phyloP scores from a whole-genome alignment of 2,888 invertebrate species.

The Ptilodon capucinus region DNA sequence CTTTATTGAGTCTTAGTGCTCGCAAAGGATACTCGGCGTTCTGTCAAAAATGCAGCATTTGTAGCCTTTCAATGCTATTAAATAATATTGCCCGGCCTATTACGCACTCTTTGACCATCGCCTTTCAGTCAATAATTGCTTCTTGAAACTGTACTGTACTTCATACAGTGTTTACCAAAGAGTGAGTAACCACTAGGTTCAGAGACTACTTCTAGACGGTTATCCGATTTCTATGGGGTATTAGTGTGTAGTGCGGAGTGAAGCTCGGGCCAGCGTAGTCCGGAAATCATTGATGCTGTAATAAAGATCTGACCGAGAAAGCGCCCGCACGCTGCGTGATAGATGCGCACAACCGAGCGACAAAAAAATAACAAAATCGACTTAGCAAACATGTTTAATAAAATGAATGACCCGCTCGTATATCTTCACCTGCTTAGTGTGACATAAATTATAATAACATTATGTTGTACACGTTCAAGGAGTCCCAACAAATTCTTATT shows the following conservation, averaged over 20 bases:
- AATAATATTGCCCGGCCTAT: no score
- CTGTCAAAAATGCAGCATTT: no score
- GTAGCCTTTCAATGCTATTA: no score
- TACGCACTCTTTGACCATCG: no score
- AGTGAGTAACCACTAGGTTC: no score
- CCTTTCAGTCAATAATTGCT: no score
- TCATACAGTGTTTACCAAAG: conserved; percentile 31
- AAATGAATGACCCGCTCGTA: conserved; percentile 80
- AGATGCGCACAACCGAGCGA: conserved; percentile 72
- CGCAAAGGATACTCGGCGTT: no score
- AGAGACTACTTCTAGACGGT: no score
- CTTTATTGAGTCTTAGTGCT: no score
- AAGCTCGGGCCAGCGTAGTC: conserved; percentile 39
- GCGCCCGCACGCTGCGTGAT: conserved; percentile 80
- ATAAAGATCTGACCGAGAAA: conserved; percentile 77
- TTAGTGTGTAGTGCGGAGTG: conserved; percentile 16
- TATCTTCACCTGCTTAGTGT: conserved; percentile 82
- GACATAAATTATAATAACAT: conserved; percentile 82
- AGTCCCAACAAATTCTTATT: conserved; percentile 80
- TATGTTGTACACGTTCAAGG: conserved; percentile 79
- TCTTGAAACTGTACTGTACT: no score
- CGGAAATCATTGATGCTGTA: conserved; percentile 76
- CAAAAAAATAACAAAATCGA: conserved; percentile 80
- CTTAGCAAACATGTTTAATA: conserved; percentile 82
- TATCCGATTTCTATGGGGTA: no score